These are phyloP conservation scores for Bombus consobrinus DNA, from an alignment of 1,140 invertebrate genomes.

Conservation along the genomic window DNA sequence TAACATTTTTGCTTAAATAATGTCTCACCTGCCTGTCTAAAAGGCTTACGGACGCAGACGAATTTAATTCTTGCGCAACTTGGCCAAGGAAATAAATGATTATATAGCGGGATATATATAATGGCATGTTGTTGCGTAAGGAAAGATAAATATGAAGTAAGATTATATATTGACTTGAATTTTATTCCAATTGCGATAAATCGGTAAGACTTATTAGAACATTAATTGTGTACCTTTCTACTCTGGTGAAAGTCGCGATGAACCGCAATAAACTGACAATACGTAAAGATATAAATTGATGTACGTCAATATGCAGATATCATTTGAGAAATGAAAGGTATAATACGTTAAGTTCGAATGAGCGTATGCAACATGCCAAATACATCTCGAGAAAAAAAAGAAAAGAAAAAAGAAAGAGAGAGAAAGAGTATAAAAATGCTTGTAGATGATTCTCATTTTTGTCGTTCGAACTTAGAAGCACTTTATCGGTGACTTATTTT, in stretches of 20 bases:
- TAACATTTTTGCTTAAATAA: constrained; percentile 12
- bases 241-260: not conserved
- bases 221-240: not conserved
- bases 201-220: not conserved
- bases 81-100: not conserved
- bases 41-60: not conserved
- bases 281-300: not conserved
- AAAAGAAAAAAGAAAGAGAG: not conserved
- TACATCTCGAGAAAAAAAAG: not conserved
- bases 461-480: not conserved
- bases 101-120: not conserved
- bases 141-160: not conserved
- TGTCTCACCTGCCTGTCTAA: not conserved
- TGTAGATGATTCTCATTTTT: constrained; percentile 9
- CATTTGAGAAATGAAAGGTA: not conserved
- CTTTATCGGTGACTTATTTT: constrained; percentile 11
- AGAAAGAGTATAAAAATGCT: not conserved
- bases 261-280: not conserved
- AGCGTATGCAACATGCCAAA: not conserved
- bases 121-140: too few relatives aligned
- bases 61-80: not conserved
- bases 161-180: not conserved
- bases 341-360: not conserved
- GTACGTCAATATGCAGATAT: not conserved
- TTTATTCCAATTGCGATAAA: not conserved